Percentiles rank a stretch among this genome's conserved stretches.
These are phyloP conservation scores for Disparrhopalites patrizii DNA, from an alignment of 2,888 invertebrate genomes.

Conservation along the genomic window DNA sequence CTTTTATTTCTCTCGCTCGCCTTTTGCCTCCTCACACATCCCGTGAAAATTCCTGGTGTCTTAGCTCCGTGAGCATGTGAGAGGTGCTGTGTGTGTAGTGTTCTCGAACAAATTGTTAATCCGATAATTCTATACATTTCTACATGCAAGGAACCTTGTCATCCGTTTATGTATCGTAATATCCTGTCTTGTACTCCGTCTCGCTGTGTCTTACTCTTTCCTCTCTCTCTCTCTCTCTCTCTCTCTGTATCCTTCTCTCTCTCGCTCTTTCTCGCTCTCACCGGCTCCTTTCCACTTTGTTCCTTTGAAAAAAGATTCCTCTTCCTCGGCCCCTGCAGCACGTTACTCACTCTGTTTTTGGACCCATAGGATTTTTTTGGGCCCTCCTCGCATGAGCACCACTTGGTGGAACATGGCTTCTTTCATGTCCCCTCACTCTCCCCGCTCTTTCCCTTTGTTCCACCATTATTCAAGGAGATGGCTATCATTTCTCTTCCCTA, in stretches of 20 bases:
- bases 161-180: not conserved
- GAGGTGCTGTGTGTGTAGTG: too few relatives aligned
- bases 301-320: too few relatives aligned
- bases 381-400: constrained; percentile 24
- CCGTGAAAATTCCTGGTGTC: too few relatives aligned
- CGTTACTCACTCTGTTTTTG: too few relatives aligned
- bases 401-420: constrained; percentile 23
- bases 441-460: not conserved
- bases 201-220: not conserved
- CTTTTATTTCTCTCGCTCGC: too few relatives aligned
- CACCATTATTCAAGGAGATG: constrained; percentile 7
- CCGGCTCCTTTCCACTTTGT: too few relatives aligned
- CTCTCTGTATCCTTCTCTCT: not conserved
- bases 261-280: too few relatives aligned
- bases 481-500: constrained; percentile 11
- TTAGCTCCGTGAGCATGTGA: too few relatives aligned
- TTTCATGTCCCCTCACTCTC: not conserved
- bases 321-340: too few relatives aligned
- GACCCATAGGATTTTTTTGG: too few relatives aligned
- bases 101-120: constrained; percentile 28
- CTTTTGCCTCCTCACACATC: too few relatives aligned
- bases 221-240: not conserved
- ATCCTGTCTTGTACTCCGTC: not conserved
- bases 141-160: not conserved
- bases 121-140: constrained; percentile 20